Percentiles rank a stretch among this genome's conserved stretches.
Evolutionary conservation across 2,888 invertebrate species (phyloP).

Genomic region (Acanthosepion lycidas): DNA sequence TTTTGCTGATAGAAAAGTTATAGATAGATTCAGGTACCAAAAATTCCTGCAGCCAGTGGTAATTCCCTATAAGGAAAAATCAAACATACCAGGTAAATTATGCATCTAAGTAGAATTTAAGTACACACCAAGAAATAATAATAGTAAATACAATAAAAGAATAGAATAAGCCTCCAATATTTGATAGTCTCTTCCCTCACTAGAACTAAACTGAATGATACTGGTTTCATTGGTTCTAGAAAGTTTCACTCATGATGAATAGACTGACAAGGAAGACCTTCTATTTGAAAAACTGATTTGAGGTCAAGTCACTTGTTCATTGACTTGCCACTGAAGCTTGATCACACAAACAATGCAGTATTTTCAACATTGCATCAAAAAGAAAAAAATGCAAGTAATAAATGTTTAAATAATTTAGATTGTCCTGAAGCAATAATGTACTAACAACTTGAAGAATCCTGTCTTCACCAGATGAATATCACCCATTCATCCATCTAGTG

Average conservation of each 20-base stretch:
- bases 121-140: no score
- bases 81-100: no score
- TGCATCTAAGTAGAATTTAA: no score
- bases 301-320: not conserved
- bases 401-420: not conserved
- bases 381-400: not conserved
- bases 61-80: no score
- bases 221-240: not conserved
- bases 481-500: not conserved
- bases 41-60: no score
- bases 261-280: no score
- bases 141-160: no score
- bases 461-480: conserved; percentile 21
- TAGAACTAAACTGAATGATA: not conserved
- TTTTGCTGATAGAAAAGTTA: no score
- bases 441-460: not conserved
- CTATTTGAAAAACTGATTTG: not conserved
- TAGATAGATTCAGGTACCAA: no score
- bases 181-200: not conserved
- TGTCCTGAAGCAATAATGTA: not conserved
- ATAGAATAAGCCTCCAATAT: not conserved
- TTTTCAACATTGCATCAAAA: not conserved
- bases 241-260: not conserved
- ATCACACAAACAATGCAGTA: not conserved
- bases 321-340: not conserved